phyloP scores from a whole-genome alignment of 2,113 vertebrate genomes.

The Apteryx owenii region DNA sequence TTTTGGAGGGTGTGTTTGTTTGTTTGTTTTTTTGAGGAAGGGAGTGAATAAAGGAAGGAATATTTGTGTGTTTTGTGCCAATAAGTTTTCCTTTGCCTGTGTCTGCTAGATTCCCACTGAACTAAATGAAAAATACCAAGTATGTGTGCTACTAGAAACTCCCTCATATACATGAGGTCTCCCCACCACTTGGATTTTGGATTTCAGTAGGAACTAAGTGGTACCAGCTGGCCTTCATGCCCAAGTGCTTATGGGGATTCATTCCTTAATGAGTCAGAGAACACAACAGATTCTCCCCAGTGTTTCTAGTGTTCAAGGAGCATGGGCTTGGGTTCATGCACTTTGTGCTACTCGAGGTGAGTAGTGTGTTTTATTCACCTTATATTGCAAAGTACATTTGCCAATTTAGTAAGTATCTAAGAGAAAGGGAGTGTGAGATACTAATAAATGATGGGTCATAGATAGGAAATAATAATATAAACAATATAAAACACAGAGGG shows the following conservation, averaged over 20 bases:
- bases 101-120: neutral
- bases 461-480: neutral
- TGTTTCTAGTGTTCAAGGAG: neutral
- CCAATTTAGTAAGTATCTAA: neutral
- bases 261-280: neutral
- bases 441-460: neutral
- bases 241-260: neutral
- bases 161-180: neutral
- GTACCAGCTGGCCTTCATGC: neutral
- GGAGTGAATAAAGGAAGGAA: neutral
- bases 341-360: neutral
- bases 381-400: neutral
- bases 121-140: neutral
- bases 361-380: neutral
- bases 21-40: neutral
- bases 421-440: neutral
- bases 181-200: neutral
- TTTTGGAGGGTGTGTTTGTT: neutral
- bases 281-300: neutral
- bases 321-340: neutral
- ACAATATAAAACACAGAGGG: neutral
- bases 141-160: neutral
- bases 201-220: slow-evolving; percentile 10
- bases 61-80: neutral
- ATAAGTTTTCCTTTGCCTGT: neutral